Evolutionary conservation across 2,113 vertebrate species (phyloP).

Genomic region (Gallinago paraguaiae): DNA sequence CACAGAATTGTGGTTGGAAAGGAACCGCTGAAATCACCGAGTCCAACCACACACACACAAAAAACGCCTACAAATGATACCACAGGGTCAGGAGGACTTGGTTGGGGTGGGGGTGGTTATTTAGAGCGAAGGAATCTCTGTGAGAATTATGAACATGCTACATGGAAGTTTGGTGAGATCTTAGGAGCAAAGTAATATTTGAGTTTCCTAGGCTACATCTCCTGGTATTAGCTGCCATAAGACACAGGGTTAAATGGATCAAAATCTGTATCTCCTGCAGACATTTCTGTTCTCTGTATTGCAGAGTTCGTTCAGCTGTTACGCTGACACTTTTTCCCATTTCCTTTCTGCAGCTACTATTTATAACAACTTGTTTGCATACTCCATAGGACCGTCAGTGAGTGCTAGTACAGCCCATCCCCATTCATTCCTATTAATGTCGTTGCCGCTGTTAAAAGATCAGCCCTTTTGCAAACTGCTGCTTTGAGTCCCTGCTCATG

Average conservation of each 20-base stretch:
- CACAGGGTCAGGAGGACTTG: neutral
- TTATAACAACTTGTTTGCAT: neutral
- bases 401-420: neutral
- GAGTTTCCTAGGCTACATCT: neutral
- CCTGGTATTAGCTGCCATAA: neutral
- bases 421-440: neutral
- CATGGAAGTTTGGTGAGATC: neutral
- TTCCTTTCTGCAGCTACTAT: neutral
- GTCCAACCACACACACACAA: too few species aligned
- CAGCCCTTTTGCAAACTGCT: neutral
- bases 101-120: accelerated
- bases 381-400: neutral
- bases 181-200: neutral
- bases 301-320: neutral
- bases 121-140: neutral
- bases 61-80: neutral
- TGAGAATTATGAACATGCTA: accelerated
- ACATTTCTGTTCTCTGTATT: neutral
- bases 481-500: neutral
- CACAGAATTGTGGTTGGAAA: too few species aligned
- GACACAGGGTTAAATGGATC: neutral
- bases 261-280: neutral
- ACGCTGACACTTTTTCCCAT: neutral
- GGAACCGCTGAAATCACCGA: too few species aligned
- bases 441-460: neutral